Conservation (phyloP, 1,140 invertebrate genomes). For the Polyergus mexicanus region DNA sequence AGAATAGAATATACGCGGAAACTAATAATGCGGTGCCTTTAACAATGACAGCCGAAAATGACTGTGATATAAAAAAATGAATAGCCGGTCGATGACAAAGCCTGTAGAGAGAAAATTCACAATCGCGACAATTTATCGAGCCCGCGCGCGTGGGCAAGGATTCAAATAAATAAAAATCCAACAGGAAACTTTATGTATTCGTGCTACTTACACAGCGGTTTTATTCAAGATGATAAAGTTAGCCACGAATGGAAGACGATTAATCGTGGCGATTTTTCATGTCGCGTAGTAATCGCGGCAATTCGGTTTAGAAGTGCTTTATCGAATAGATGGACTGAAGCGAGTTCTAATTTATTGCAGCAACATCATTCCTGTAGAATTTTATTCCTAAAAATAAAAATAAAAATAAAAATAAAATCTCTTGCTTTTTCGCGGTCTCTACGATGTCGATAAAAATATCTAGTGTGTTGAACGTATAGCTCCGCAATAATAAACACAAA, state of each 20-base stretch:
- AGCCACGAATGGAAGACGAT: slow-evolving; percentile 23
- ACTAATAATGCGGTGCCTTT: background rate
- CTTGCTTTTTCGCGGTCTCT: background rate
- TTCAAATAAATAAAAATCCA: slow-evolving; percentile 28
- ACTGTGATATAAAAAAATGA: slow-evolving; percentile 15
- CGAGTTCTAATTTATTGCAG: slow-evolving; percentile 38
- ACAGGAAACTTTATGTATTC: slow-evolving; percentile 6
- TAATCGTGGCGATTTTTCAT: slow-evolving; percentile 13
- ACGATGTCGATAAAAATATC: slow-evolving; percentile 12
- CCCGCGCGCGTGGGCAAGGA: background rate
- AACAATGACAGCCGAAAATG: background rate
- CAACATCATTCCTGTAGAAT: background rate
- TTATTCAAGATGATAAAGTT: slow-evolving; percentile 40
- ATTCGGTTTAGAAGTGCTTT: slow-evolving; percentile 21
- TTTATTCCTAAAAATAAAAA: slow-evolving; percentile 9
- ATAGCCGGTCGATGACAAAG: background rate
- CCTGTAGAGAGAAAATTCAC: background rate
- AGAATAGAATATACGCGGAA: background rate
- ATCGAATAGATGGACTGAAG: slow-evolving; percentile 25
- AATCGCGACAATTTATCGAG: slow-evolving; percentile 31
- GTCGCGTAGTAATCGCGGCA: slow-evolving; percentile 13
- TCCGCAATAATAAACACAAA: slow-evolving; percentile 34
- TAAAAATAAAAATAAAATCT: background rate
- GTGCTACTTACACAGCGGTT: slow-evolving; percentile 1
- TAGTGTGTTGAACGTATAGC: background rate